Evolutionary conservation across 2,797 vertebrate species (phyloP).

Genomic region (Enoplosus armatus): DNA sequence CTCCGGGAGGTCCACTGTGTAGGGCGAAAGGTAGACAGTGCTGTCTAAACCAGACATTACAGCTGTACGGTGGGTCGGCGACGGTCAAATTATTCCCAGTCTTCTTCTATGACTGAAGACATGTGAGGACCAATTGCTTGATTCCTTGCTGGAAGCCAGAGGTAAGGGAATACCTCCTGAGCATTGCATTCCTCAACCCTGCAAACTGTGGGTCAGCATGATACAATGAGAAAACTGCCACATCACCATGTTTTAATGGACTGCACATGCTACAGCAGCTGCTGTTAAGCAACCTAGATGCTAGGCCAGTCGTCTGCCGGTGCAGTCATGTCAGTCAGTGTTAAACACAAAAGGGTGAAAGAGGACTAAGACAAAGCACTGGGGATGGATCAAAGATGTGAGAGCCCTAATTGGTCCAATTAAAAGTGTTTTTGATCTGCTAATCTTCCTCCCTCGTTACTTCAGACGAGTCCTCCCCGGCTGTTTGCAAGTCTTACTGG

Average conservation of each 20-base stretch:
- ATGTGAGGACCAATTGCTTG: conserved; percentile 57
- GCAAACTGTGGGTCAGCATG: conserved; percentile 52
- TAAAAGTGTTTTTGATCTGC: conserved; percentile 63
- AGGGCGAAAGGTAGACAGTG: conserved; percentile 68
- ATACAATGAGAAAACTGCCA: conserved; percentile 69
- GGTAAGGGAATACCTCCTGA: conserved; percentile 69
- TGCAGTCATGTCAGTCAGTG: conserved; percentile 35
- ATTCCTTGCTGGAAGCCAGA: conserved; percentile 71
- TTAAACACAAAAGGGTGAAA: conserved; percentile 35
- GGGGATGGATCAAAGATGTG: conserved; percentile 60
- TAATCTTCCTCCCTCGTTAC: conserved; percentile 29
- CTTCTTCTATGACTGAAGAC: conserved; percentile 66
- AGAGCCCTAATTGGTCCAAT: conserved; percentile 61
- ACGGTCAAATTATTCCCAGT: conserved; percentile 77
- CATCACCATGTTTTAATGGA: conserved; percentile 64
- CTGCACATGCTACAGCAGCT: conserved; percentile 59
- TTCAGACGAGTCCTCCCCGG: conserved; percentile 44
- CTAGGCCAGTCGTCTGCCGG: conserved; percentile 27
- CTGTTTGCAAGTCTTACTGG: conserved; percentile 54
- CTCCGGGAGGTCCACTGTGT: conserved; percentile 76
- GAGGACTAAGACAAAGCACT: conserved; percentile 43
- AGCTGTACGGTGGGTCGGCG: conserved; percentile 73
- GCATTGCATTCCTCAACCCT: conserved; percentile 56
- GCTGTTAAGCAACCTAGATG: conserved; percentile 58
- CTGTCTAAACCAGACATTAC: conserved; percentile 77